Conservation (phyloP, 2,797 vertebrate species). For the Eulemur rubriventer region DNA sequence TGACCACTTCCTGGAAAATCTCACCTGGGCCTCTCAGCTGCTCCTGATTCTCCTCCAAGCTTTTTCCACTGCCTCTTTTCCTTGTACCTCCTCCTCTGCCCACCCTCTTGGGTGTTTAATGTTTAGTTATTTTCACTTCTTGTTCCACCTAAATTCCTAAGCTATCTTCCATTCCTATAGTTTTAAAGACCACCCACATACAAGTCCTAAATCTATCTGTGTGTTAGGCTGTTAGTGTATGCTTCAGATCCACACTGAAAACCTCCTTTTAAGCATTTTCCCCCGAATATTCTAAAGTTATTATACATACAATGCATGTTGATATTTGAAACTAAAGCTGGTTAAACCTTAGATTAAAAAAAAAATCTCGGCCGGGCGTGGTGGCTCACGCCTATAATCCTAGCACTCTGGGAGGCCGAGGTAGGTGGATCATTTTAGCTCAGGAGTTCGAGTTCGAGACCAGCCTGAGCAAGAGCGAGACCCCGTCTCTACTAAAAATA, state of each 20-base stretch:
- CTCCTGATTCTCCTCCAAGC: background rate
- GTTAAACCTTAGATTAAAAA: background rate
- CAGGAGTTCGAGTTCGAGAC: no score
- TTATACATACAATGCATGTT: background rate
- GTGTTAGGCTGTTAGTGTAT: background rate
- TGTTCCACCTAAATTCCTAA: background rate
- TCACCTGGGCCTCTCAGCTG: background rate
- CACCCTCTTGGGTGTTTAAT: background rate
- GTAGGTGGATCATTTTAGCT: no score
- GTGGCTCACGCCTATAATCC: no score
- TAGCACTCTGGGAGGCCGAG: no score
- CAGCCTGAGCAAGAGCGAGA: no score
- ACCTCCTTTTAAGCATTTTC: background rate
- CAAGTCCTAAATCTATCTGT: background rate
- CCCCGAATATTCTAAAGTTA: background rate
- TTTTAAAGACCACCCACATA: background rate
- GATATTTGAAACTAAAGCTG: slow-evolving; percentile 7
- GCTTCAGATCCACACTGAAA: background rate
- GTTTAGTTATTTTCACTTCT: background rate
- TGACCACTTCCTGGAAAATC: background rate
- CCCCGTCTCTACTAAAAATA: no score
- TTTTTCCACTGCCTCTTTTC: background rate
- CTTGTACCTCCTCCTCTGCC: background rate
- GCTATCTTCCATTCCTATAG: background rate
- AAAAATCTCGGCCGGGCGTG: background rate